These are phyloP conservation scores for Cyclura pinguis DNA, from an alignment of 2,797 vertebrate genomes.

Conservation along the genomic window DNA sequence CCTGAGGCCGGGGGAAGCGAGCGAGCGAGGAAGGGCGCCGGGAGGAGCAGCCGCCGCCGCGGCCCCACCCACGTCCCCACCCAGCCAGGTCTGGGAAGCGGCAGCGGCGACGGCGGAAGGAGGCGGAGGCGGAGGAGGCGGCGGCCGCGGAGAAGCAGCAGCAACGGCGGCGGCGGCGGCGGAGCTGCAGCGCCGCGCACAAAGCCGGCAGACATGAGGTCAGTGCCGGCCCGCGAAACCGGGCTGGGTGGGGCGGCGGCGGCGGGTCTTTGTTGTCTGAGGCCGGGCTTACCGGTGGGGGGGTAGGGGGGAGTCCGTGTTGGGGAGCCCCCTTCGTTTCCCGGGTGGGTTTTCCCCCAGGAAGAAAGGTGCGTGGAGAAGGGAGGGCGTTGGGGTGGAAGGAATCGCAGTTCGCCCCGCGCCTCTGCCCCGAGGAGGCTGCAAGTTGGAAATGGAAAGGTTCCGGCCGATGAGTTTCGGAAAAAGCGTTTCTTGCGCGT, in stretches of 20 bases:
- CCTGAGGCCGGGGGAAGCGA: background rate
- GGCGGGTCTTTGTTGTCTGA: slow-evolving; percentile 15
- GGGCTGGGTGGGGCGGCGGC: too few relatives aligned
- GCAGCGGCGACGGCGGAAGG: background rate
- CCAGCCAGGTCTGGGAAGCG: slow-evolving; percentile 15
- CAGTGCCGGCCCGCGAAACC: background rate
- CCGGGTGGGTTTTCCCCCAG: background rate
- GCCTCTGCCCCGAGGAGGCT: background rate
- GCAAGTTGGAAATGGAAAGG: background rate
- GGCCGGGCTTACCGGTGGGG: background rate
- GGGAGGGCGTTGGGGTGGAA: background rate
- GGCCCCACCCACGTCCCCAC: slow-evolving; percentile 32
- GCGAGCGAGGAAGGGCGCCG: background rate
- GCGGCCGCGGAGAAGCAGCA: background rate
- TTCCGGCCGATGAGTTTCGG: too few relatives aligned
- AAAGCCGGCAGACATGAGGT: slow-evolving; percentile 45
- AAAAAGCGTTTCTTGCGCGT: too few relatives aligned
- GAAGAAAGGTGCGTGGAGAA: background rate
- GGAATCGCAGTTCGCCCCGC: background rate
- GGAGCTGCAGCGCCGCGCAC: slow-evolving; percentile 31
- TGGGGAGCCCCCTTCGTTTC: too few relatives aligned
- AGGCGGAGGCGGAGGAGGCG: background rate
- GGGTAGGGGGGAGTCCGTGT: background rate
- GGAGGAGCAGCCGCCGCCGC: background rate
- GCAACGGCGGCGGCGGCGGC: background rate